Evolutionary conservation across 2,113 vertebrate genomes (phyloP).

Genomic region (Bubo scandiacus): DNA sequence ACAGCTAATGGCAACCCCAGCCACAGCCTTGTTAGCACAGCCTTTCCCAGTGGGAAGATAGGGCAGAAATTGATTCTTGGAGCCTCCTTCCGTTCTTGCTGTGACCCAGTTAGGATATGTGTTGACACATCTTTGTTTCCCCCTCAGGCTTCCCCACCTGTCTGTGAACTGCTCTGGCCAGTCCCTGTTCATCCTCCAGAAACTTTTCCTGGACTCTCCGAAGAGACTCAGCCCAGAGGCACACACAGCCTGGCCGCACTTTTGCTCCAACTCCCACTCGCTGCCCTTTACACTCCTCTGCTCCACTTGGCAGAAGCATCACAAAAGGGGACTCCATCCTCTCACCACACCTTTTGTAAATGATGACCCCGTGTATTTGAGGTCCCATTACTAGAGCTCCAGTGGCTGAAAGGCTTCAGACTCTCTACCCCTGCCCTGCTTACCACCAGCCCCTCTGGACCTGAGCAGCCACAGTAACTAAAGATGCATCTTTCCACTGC

Average conservation of each 20-base stretch:
- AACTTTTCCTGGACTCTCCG: not conserved
- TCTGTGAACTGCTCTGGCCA: not conserved
- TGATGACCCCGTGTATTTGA: fast-evolving
- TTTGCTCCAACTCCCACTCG: fast-evolving
- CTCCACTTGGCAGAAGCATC: not conserved
- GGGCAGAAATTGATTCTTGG: not conserved
- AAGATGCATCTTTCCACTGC: not conserved
- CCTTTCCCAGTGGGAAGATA: not conserved
- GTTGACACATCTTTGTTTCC: not conserved
- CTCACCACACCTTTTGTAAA: not conserved
- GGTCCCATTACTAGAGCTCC: not conserved
- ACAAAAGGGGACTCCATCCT: no score
- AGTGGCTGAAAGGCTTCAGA: not conserved
- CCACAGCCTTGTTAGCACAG: not conserved
- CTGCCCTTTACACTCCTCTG: not conserved
- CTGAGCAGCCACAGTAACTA: not conserved
- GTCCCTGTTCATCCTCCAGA: not conserved
- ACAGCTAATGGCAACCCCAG: not conserved
- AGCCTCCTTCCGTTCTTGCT: not conserved
- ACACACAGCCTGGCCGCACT: fast-evolving
- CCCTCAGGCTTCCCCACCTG: not conserved
- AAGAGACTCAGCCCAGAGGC: not conserved
- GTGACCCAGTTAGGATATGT: not conserved
- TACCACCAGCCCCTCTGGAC: not conserved
- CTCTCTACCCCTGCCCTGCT: not conserved